Evolutionary conservation across 2,888 invertebrate species (phyloP), one percentile per base, ranked within the genome.

Genomic region (Acronicta aceris): DNA sequence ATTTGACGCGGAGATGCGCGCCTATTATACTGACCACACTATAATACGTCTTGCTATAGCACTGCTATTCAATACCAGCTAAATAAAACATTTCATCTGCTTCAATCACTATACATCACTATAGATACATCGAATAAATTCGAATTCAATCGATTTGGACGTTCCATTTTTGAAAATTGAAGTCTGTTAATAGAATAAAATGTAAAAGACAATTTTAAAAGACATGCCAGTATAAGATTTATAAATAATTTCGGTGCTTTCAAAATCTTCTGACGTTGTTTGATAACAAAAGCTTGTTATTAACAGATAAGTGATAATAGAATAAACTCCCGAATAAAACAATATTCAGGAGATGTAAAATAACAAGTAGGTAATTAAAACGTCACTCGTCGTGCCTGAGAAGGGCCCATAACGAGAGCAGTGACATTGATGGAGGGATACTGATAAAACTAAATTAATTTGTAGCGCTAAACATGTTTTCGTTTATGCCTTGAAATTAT

Each of bases 1-100:
- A 91, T 92, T 92, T 90, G 88, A 89, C 87, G 87, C 81, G 72
- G 84, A 86, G 88, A 88, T 86, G 88, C 85, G 84, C 88, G 79
- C 77, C 85, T 83, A 88, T 89, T 88, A 85, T 89, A 68, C 83
- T 81, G 83, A 80, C 85, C 84, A 76, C 76, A 66, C 77, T 75
- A 75, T 76, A 38, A 38, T 38, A 71, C 60, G 45, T 60, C 57
- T 59, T 71, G 49, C 54, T 65, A 54, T 59, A 46, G 21, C 42
- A 55, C 55, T 42, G 45, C 49, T 63, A 62, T 63, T 71, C 66
- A 53, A 46, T 64, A 43, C 46, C 51, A 38, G 55, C 45, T 69
- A 45, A 59, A 69, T 58, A 59, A 68, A 54, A 51, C 49, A 41
- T 46, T 38, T 38, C 2, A 38, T 4, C 1, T 38, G 38, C 7